Conservation (phyloP, 1,140 invertebrate genomes). For the Trachymyrmex cornetzi region DNA sequence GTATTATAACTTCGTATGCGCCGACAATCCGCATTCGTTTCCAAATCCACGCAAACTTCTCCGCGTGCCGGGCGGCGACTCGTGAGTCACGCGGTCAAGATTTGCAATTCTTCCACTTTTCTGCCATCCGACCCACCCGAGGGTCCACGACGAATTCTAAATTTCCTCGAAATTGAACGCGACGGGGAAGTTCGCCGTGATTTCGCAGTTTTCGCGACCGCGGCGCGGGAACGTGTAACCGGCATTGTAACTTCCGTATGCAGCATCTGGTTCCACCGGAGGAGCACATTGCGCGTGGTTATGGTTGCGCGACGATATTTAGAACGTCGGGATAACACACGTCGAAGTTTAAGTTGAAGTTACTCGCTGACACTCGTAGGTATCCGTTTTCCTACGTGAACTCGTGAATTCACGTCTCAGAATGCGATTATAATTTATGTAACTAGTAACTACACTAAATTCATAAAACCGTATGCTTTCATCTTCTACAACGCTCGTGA, state of each 20-base stretch:
- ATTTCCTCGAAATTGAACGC: slow-evolving; percentile 49
- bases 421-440: neutral
- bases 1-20: slow-evolving; percentile 46
- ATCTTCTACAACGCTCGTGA: neutral
- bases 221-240: slow-evolving; percentile 18
- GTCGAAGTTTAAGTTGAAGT: slow-evolving; percentile 15
- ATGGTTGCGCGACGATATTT: slow-evolving; percentile 42
- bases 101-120: slow-evolving; percentile 65
- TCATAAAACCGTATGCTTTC: neutral
- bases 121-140: neutral
- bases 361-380: neutral
- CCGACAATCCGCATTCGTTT: slow-evolving; percentile 17
- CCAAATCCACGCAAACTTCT: slow-evolving; percentile 25
- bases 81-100: slow-evolving; percentile 56
- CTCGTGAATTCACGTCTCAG: neutral
- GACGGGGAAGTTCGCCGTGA: slow-evolving; percentile 50
- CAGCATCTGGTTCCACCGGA: slow-evolving; percentile 10
- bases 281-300: slow-evolving; percentile 25
- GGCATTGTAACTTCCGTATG: slow-evolving; percentile 48
- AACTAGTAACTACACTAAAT: neutral
- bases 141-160: slow-evolving; percentile 57
- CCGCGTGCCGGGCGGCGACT: neutral
- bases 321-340: slow-evolving; percentile 7
- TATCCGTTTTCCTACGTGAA: neutral
- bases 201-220: slow-evolving; percentile 27